Percentiles rank a stretch among this genome's conserved stretches.
Evolutionary conservation across 2,888 invertebrate genomes (phyloP).

Genomic region (Nowickia ferox): DNA sequence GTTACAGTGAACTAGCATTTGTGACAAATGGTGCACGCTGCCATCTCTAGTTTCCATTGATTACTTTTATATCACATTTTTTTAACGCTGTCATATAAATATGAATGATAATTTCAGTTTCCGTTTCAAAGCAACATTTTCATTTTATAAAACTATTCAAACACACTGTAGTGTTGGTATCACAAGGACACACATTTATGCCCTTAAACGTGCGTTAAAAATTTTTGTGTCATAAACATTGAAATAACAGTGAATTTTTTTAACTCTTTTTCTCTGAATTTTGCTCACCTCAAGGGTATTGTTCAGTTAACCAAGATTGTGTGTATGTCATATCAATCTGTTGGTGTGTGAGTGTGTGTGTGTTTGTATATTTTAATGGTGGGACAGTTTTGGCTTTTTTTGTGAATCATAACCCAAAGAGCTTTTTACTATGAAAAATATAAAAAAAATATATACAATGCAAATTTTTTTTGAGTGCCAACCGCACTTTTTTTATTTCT

Average conservation of each 20-base stretch:
- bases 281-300: conserved; percentile 54
- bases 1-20: too few species aligned
- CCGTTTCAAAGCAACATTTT: conserved; percentile 59
- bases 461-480: conserved; percentile 10
- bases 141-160: not conserved
- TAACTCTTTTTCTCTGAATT: not conserved
- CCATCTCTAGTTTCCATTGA: too few species aligned
- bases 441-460: not conserved
- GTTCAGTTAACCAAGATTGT: conserved; percentile 18
- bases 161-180: not conserved
- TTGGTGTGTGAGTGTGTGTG: not conserved
- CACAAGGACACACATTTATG: conserved; percentile 25
- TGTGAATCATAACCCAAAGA: conserved; percentile 48
- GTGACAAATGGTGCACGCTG: too few species aligned
- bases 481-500: conserved; percentile 1
- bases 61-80: too few species aligned
- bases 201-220: conserved; percentile 7
- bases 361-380: not conserved
- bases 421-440: not conserved
- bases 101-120: not conserved
- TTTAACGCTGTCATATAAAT: too few species aligned
- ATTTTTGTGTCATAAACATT: conserved; percentile 9
- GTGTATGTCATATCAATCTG: not conserved
- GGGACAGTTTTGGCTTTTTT: conserved; percentile 63
- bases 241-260: conserved; percentile 23